Evolutionary conservation across 2,888 invertebrate species (phyloP).

Genomic region (Xestia rhomboidea): DNA sequence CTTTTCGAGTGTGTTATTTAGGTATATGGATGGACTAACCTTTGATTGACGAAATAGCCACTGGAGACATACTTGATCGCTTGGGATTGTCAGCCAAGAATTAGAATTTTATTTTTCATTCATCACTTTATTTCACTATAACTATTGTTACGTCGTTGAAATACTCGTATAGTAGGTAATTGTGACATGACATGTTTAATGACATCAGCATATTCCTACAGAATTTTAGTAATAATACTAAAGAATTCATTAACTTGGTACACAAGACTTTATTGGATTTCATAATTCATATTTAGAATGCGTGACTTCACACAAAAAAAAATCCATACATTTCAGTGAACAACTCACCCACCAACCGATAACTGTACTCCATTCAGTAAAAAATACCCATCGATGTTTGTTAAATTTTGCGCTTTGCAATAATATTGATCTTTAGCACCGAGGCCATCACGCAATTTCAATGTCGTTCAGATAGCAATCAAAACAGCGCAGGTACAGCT

Average conservation of each 20-base stretch:
- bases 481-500: slow-evolving; percentile 36
- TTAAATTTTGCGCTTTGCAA: slow-evolving; percentile 34
- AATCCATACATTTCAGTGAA: background rate
- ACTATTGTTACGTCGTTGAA: background rate
- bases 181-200: slow-evolving; percentile 14
- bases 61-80: slow-evolving; percentile 1
- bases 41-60: slow-evolving; percentile 8
- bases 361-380: background rate
- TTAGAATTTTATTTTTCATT: slow-evolving; percentile 7
- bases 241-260: background rate
- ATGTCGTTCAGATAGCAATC: slow-evolving; percentile 45
- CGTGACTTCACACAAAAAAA: too few relatives aligned
- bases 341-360: background rate
- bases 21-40: background rate
- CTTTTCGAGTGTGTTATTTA: background rate
- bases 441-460: slow-evolving; percentile 33
- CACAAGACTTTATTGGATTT: background rate
- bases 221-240: background rate
- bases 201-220: slow-evolving; percentile 11
- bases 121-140: slow-evolving; percentile 15
- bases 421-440: slow-evolving; percentile 54
- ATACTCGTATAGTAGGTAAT: background rate
- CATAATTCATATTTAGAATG: background rate
- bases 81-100: background rate
- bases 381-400: slow-evolving; percentile 5